phyloP scores from a whole-genome alignment of 2,888 invertebrate genomes.

The Heterodera filipjevi region DNA sequence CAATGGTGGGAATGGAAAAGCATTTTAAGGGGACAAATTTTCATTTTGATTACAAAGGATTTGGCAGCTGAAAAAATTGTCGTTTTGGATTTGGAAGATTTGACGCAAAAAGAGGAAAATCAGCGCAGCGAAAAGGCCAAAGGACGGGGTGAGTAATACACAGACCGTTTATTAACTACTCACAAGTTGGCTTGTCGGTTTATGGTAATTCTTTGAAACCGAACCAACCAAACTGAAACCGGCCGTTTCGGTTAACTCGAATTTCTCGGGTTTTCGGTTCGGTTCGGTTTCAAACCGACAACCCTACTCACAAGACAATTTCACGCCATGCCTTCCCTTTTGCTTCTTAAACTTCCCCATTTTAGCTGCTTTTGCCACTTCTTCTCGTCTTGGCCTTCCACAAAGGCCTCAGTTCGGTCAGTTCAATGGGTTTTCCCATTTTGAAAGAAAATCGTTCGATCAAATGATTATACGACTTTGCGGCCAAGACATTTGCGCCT shows the following conservation, averaged over 20 bases:
- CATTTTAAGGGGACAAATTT: not conserved
- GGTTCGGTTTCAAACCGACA: too few relatives aligned
- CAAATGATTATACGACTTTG: too few relatives aligned
- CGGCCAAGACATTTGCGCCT: too few relatives aligned
- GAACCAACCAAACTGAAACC: too few relatives aligned
- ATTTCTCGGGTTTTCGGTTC: too few relatives aligned
- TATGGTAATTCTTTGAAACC: too few relatives aligned
- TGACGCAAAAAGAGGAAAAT: conserved; percentile 23
- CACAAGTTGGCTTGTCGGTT: too few relatives aligned
- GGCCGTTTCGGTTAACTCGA: too few relatives aligned
- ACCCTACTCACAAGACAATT: too few relatives aligned
- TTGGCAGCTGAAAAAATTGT: conserved; percentile 61
- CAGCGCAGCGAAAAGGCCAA: conserved; percentile 12
- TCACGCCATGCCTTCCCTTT: too few relatives aligned
- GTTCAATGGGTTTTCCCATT: not conserved
- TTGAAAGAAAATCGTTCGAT: not conserved
- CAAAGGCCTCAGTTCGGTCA: not conserved
- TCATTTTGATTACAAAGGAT: conserved; percentile 42
- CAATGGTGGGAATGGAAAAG: conserved; percentile 26
- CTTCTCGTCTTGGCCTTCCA: conserved; percentile 3
- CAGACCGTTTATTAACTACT: too few relatives aligned
- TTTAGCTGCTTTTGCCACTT: not conserved
- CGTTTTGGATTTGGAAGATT: conserved; percentile 62
- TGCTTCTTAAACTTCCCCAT: too few relatives aligned
- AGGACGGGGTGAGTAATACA: conserved; percentile 8